A percentile compares a stretch with the other conserved stretches of the same genome.
These are phyloP conservation scores for Hydractinia symbiolongicarpus DNA, from an alignment of 30 jellyfish, hydroid and myxozoan species.

Conservation along the genomic window DNA sequence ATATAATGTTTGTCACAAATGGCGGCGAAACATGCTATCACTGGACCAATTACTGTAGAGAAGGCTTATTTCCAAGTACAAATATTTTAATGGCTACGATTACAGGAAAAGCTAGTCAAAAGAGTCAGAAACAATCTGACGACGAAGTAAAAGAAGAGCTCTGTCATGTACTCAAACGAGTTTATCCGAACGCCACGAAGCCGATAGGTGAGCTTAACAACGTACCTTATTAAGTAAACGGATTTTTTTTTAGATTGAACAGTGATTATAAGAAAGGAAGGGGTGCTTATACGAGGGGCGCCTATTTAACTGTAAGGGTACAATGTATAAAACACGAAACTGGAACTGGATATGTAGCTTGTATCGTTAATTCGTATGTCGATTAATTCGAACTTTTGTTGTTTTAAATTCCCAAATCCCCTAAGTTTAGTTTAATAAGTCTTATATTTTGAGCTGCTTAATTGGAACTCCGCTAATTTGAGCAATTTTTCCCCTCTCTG, in stretches of 20 bases:
- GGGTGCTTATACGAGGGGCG: too few relatives aligned
- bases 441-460: too few relatives aligned
- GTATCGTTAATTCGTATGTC: too few relatives aligned
- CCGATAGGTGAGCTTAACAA: conserved; percentile 51
- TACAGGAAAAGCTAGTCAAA: conserved; percentile 45
- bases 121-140: conserved; percentile 29
- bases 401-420: too few relatives aligned
- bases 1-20: conserved; percentile 46
- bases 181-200: conserved; percentile 25
- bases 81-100: conserved; percentile 44
- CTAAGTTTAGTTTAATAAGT: too few relatives aligned
- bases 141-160: conserved; percentile 34
- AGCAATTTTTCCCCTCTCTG: too few relatives aligned
- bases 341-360: too few relatives aligned
- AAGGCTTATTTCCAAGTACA: conserved; percentile 11
- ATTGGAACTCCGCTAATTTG: too few relatives aligned
- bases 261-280: neutral
- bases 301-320: too few relatives aligned
- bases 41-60: conserved; percentile 49
- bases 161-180: conserved; percentile 28
- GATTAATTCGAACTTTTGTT: too few relatives aligned
- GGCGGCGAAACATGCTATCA: conserved; percentile 38
- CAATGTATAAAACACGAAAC: too few relatives aligned
- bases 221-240: neutral
- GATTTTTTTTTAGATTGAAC: neutral